phyloP scores from a whole-genome alignment of 53 echinoderm and acorn worm species.

The Echinarachnius parma region DNA sequence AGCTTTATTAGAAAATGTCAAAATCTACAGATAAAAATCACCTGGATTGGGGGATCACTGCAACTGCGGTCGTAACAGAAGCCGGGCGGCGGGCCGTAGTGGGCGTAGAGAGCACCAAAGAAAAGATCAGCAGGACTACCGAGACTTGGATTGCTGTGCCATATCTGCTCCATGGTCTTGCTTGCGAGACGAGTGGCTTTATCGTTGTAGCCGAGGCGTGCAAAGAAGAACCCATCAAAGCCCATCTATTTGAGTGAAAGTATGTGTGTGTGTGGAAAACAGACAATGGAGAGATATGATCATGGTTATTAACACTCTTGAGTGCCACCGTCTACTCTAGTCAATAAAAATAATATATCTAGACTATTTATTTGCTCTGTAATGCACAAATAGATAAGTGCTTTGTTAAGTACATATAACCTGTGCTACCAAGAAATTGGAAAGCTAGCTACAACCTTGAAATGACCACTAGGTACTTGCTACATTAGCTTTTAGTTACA shows the following conservation, averaged over 20 bases:
- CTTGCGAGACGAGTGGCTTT: conserved; percentile 48
- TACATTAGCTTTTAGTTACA: no score
- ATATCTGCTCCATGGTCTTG: conserved; percentile 82
- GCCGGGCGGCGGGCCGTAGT: conserved; percentile 75
- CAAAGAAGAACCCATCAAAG: conserved; percentile 97
- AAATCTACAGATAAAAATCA: conserved; percentile 23
- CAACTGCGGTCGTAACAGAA: conserved; percentile 86
- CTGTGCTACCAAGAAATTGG: no score
- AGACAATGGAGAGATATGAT: neutral
- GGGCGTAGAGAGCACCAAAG: conserved; percentile 72
- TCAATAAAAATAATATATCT: no score
- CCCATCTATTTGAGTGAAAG: conserved; percentile 83
- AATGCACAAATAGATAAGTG: no score
- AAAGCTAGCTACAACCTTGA: no score
- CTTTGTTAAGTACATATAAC: no score
- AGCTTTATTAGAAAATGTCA: no score
- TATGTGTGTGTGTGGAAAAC: conserved; percentile 14
- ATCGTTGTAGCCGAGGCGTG: conserved; percentile 72
- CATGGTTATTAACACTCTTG: no score
- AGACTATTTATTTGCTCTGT: no score
- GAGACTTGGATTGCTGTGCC: conserved; percentile 68
- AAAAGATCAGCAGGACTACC: conserved; percentile 73
- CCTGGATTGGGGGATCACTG: conserved; percentile 86
- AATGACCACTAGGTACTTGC: no score
- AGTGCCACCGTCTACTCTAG: no score